Conservation (phyloP, 2,888 invertebrate genomes). For the Nezara viridula region DNA sequence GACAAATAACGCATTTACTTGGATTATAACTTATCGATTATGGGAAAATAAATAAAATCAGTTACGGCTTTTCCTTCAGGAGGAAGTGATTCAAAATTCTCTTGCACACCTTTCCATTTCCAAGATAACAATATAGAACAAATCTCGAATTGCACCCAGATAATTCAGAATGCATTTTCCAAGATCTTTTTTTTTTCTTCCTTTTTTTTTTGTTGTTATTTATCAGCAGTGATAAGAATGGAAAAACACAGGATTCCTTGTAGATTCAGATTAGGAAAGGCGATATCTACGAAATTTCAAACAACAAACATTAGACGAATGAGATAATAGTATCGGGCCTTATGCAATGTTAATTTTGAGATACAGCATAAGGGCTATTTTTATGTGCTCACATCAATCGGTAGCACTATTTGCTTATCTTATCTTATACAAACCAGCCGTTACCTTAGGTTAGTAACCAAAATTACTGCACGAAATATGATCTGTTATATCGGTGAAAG, state of each 20-base stretch:
- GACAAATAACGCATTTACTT: too few species aligned
- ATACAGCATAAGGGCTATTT: slow-evolving; percentile 7
- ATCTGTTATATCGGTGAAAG: too few species aligned
- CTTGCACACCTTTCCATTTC: too few species aligned
- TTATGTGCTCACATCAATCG: background rate
- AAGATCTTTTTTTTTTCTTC: background rate
- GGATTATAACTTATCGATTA: too few species aligned
- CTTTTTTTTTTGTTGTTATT: too few species aligned
- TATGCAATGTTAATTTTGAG: background rate
- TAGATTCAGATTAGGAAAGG: background rate
- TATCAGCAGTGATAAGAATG: background rate
- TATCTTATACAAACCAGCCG: background rate
- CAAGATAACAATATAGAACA: too few species aligned
- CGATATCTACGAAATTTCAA: background rate
- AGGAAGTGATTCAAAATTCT: too few species aligned
- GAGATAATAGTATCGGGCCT: background rate
- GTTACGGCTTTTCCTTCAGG: too few species aligned
- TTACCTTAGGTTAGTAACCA: background rate
- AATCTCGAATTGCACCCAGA: background rate
- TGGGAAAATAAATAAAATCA: too few species aligned
- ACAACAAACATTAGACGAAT: background rate
- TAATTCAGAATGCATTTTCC: background rate
- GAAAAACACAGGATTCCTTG: background rate
- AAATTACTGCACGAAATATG: background rate
- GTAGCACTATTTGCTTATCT: background rate